Evolutionary conservation across 1,140 invertebrate genomes (phyloP).

Genomic region (Trichonephila clavipes): DNA sequence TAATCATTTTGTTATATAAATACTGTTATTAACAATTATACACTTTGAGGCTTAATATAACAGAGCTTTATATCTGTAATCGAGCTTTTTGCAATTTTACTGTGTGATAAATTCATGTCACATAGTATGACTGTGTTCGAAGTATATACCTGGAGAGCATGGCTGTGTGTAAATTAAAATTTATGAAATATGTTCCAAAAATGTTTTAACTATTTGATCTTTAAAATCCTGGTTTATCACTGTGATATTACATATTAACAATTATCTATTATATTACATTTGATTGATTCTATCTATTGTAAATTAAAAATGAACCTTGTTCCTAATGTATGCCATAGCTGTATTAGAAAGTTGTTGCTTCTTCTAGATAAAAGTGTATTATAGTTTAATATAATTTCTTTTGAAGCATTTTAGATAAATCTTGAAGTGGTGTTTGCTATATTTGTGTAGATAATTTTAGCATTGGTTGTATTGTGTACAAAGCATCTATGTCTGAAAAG

Average conservation of each 20-base stretch:
- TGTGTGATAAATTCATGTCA: slow-evolving; percentile 16
- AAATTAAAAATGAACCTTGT: slow-evolving; percentile 5
- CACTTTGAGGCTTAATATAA: slow-evolving; percentile 26
- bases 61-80: slow-evolving; percentile 64
- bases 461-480: too few relatives aligned
- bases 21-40: neutral
- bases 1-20: neutral
- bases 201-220: neutral
- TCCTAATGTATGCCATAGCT: neutral
- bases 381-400: slow-evolving; percentile 5
- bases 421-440: neutral
- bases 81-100: slow-evolving; percentile 63
- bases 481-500: too few relatives aligned
- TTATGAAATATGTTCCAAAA: neutral
- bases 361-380: neutral
- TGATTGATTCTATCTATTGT: neutral
- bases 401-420: neutral
- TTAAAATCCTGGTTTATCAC: slow-evolving; percentile 39
- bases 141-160: neutral
- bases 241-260: slow-evolving; percentile 50
- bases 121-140: slow-evolving; percentile 6
- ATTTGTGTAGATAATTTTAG: neutral
- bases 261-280: neutral
- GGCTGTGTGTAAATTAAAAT: neutral
- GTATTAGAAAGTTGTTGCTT: neutral